Conservation (phyloP, 1,140 invertebrate species). For the Aplysia californica region DNA sequence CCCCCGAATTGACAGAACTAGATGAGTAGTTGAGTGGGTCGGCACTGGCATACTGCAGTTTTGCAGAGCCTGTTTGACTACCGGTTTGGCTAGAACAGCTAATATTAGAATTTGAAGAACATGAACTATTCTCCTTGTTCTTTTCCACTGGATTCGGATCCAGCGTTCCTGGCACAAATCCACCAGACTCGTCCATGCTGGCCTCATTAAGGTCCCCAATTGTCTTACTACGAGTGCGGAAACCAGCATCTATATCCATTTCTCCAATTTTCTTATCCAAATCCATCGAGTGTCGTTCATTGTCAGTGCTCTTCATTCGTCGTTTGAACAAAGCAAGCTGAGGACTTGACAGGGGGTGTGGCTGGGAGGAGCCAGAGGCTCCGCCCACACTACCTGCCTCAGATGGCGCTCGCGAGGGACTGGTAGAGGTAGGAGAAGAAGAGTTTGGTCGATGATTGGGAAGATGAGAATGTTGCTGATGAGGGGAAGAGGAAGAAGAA, state of each 20-base stretch:
- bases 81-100: constrained; percentile 69
- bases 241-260: constrained; percentile 77
- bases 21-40: constrained; percentile 87
- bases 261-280: constrained; percentile 74
- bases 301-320: constrained; percentile 57
- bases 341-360: constrained; percentile 27
- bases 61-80: constrained; percentile 75
- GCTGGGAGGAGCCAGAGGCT: constrained; percentile 3
- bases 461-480: neutral
- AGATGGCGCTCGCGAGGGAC: neutral
- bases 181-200: constrained; percentile 87
- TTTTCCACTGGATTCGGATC: too few species aligned
- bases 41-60: constrained; percentile 92
- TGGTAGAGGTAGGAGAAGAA: neutral
- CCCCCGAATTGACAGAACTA: constrained; percentile 71
- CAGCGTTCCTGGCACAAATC: constrained; percentile 71
- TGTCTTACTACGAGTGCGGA: constrained; percentile 89
- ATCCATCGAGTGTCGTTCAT: constrained; percentile 89
- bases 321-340: constrained; percentile 76
- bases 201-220: constrained; percentile 77
- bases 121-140: constrained; percentile 77
- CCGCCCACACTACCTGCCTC: neutral
- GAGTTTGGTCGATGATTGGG: neutral
- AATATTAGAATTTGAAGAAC: constrained; percentile 91
- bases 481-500: neutral